These are phyloP conservation scores for Nothocercus nigrocapillus DNA, from an alignment of 2,113 vertebrate species.

Conservation along the genomic window DNA sequence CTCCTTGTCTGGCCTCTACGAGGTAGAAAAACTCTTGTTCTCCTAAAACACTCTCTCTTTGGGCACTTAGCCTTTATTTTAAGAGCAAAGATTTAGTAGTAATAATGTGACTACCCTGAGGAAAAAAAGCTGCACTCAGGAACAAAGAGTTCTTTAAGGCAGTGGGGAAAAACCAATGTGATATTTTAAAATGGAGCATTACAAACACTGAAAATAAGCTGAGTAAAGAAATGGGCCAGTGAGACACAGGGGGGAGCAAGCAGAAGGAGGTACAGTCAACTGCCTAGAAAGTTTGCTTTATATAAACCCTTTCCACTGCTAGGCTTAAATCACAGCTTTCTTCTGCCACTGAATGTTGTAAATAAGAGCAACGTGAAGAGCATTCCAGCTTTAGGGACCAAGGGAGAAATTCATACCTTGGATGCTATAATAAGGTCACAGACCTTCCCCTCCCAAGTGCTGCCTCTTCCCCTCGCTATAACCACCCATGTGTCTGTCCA, in stretches of 20 bases:
- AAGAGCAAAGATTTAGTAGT: not conserved
- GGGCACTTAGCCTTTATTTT: not conserved
- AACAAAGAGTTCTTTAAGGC: not conserved
- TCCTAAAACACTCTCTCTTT: not conserved
- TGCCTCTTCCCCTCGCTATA: not conserved
- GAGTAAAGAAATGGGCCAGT: constrained; percentile 18
- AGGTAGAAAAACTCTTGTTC: not conserved
- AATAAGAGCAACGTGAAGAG: not conserved
- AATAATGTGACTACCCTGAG: not conserved
- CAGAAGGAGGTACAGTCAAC: not conserved
- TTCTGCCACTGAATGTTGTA: not conserved
- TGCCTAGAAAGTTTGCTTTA: not conserved
- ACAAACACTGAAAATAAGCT: constrained; percentile 23
- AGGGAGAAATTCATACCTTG: not conserved
- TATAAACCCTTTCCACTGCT: not conserved
- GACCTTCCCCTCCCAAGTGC: not conserved
- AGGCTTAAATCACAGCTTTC: not conserved
- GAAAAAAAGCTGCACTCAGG: not conserved
- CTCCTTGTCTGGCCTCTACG: not conserved
- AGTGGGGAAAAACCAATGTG: not conserved
- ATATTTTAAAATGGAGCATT: constrained; percentile 14
- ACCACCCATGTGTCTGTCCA: not conserved
- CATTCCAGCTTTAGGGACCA: not conserved
- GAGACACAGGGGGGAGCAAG: not conserved
- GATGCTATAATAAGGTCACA: not conserved